Conservation (phyloP, 2,888 invertebrate species). For the Drepana falcataria region DNA sequence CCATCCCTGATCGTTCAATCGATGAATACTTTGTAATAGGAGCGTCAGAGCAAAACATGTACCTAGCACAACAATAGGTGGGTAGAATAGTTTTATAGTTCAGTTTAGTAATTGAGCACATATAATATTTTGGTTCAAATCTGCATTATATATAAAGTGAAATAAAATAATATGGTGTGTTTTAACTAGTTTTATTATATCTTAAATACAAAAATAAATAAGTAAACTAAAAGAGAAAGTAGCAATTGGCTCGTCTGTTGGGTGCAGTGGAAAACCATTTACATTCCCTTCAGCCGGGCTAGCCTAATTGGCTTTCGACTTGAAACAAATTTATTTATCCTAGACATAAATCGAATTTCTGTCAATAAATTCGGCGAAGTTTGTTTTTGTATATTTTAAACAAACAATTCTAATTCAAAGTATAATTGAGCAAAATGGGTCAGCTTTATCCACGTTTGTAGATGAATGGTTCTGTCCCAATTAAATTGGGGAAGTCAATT, state of each 20-base stretch:
- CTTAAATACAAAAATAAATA: constrained; percentile 30
- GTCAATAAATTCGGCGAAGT: not conserved
- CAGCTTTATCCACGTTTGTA: not conserved
- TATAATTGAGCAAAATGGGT: not conserved
- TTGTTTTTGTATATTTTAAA: not conserved
- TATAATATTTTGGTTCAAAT: no score
- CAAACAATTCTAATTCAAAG: not conserved
- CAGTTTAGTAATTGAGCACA: no score
- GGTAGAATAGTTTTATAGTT: no score
- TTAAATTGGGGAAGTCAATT: not conserved
- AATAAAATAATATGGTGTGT: no score
- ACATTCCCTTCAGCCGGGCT: constrained; percentile 24
- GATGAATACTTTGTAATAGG: no score
- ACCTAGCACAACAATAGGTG: no score
- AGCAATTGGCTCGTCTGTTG: constrained; percentile 21
- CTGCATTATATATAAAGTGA: no score
- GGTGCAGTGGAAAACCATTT: constrained; percentile 26
- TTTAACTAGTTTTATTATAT: not conserved
- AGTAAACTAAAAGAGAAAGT: constrained; percentile 31
- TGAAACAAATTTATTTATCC: constrained; percentile 25
- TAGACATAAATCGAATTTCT: constrained; percentile 19
- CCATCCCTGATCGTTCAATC: no score
- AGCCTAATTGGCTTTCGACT: constrained; percentile 29
- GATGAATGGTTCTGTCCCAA: not conserved
- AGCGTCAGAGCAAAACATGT: no score